These are phyloP conservation scores for Argyrosomus regius DNA, from an alignment of 2,797 vertebrate genomes.

Conservation along the genomic window DNA sequence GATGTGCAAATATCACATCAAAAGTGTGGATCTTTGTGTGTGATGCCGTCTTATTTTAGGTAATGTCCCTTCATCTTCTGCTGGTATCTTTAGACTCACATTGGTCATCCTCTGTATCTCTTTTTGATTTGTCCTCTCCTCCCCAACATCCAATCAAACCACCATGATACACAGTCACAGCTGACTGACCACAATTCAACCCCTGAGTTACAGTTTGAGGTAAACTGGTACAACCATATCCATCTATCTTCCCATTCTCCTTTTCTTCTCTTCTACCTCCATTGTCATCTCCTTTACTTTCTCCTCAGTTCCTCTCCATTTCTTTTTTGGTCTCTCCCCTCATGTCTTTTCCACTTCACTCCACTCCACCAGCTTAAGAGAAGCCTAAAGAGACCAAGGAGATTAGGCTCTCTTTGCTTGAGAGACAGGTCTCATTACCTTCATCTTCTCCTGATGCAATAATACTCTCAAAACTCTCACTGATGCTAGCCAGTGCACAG, in stretches of 20 bases:
- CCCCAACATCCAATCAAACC: conserved; percentile 48
- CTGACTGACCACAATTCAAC: conserved; percentile 61
- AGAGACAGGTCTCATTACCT: conserved; percentile 79
- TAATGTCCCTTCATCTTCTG: background rate
- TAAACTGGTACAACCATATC: conserved; percentile 21
- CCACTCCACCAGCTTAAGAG: conserved; percentile 63
- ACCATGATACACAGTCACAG: conserved; percentile 40
- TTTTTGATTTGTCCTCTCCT: conserved; percentile 33
- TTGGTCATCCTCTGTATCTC: conserved; percentile 36
- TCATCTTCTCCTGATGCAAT: conserved; percentile 74
- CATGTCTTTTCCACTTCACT: conserved; percentile 53
- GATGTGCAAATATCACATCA: conserved; percentile 33
- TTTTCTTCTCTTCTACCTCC: conserved; percentile 11
- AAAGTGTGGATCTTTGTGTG: background rate
- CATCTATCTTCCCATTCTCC: conserved; percentile 6
- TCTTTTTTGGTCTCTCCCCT: conserved; percentile 31
- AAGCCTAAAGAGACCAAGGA: conserved; percentile 62
- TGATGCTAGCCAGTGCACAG: conserved; percentile 17
- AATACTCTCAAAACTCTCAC: conserved; percentile 60
- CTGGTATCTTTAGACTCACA: conserved; percentile 1
- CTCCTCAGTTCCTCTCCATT: conserved; percentile 19
- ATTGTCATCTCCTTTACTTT: conserved; percentile 28
- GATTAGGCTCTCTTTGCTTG: conserved; percentile 71
- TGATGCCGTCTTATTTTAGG: too few species aligned
- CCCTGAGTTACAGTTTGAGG: conserved; percentile 15